Conservation (phyloP, 2,888 invertebrate genomes). For the Hedychridium roseum region DNA sequence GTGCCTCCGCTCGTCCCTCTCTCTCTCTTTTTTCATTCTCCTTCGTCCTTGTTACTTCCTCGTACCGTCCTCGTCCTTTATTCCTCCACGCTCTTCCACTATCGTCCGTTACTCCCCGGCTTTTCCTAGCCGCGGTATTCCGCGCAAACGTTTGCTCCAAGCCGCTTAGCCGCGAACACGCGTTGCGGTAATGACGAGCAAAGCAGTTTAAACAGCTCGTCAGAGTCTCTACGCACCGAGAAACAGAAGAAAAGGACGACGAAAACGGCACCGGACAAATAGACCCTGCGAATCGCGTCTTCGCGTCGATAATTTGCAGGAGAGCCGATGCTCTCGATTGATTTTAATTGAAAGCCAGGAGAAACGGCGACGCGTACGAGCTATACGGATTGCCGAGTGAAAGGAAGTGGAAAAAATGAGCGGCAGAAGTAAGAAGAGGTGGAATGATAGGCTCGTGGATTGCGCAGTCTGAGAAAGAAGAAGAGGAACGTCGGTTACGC, state of each 20-base stretch:
- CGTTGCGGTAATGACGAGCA: constrained; percentile 30
- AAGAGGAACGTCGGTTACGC: constrained; percentile 9
- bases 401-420: constrained; percentile 7
- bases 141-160: too few relatives aligned
- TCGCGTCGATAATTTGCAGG: not conserved
- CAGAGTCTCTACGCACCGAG: too few relatives aligned
- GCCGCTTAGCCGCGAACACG: constrained; percentile 20
- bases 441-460: too few relatives aligned
- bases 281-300: not conserved
- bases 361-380: not conserved
- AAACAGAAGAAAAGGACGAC: not conserved
- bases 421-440: not conserved
- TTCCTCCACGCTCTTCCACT: constrained; percentile 12
- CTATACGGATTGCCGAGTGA: constrained; percentile 8
- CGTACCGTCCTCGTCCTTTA: too few relatives aligned
- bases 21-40: constrained; percentile 20
- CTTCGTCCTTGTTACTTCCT: constrained; percentile 12
- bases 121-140: too few relatives aligned
- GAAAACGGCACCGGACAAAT: constrained; percentile 19
- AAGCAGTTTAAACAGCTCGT: too few relatives aligned
- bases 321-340: too few relatives aligned
- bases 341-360: constrained; percentile 1
- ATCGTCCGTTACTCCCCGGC: constrained; percentile 5
- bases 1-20: constrained; percentile 38
- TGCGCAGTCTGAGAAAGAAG: not conserved